phyloP scores from a whole-genome alignment of 2,113 vertebrate species.

The Leptobrachium leishanense region DNA sequence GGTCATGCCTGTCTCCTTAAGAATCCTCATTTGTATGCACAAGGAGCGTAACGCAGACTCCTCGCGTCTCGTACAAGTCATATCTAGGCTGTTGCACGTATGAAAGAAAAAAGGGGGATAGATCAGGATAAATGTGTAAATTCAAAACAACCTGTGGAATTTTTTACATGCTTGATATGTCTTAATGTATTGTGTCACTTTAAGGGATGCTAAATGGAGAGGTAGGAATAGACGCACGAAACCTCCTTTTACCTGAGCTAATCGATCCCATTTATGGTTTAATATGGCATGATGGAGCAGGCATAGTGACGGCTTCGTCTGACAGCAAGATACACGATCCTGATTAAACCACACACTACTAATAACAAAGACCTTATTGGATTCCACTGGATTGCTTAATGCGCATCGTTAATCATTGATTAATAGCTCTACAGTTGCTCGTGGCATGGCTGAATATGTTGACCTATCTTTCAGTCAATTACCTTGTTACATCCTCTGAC shows the following conservation, averaged over 20 bases:
- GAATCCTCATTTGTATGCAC: slow-evolving; percentile 32
- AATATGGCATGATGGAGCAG: slow-evolving; percentile 1
- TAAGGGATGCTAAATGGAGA: too few relatives aligned
- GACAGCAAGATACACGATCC: neutral
- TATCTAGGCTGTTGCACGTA: slow-evolving; percentile 12
- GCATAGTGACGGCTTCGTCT: neutral
- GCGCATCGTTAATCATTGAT: slow-evolving; percentile 27
- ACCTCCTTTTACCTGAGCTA: too few relatives aligned
- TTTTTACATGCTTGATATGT: too few relatives aligned
- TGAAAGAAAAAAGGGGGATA: slow-evolving; percentile 11
- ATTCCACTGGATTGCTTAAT: neutral
- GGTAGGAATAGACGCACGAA: too few relatives aligned
- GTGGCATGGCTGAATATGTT: slow-evolving; percentile 9
- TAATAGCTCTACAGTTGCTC: slow-evolving; percentile 18
- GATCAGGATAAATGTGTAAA: neutral
- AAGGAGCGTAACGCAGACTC: neutral
- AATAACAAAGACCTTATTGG: slow-evolving; percentile 12
- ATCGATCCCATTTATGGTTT: neutral
- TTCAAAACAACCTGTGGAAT: slow-evolving; percentile 1
- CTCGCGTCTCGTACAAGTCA: slow-evolving; percentile 6
- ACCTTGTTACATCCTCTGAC: slow-evolving; percentile 3
- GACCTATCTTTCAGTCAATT: slow-evolving; percentile 5
- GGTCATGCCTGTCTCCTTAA: slow-evolving; percentile 18
- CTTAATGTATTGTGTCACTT: too few relatives aligned
- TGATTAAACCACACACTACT: neutral